Conservation (phyloP, 2,888 invertebrate genomes). For the Lasioglossum marginatum region DNA sequence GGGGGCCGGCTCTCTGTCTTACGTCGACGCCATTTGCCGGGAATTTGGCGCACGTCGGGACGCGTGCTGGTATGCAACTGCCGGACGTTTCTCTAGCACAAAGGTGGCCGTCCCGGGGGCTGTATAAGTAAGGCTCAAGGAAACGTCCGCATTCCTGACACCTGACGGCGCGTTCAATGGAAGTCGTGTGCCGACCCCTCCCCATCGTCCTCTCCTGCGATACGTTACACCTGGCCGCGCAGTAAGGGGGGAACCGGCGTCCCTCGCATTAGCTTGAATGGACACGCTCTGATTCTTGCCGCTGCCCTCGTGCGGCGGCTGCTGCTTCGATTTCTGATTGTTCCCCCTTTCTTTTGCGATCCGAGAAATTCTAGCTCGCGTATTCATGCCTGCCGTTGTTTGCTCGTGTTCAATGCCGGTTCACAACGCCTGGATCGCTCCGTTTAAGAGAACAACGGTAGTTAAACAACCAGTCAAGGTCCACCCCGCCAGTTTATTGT, state of each 20-base stretch:
- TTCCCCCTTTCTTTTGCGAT: neutral
- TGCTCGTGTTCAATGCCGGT: neutral
- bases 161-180: slow-evolving; percentile 56
- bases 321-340: slow-evolving; percentile 25
- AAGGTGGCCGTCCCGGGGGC: slow-evolving; percentile 43
- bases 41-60: slow-evolving; percentile 57
- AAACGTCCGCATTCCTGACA: slow-evolving; percentile 64
- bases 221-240: slow-evolving; percentile 21
- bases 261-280: slow-evolving; percentile 19
- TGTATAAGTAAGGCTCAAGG: slow-evolving; percentile 41
- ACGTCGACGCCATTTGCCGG: slow-evolving; percentile 69
- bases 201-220: slow-evolving; percentile 23
- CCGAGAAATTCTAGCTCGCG: neutral
- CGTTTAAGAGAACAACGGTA: neutral
- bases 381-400: neutral
- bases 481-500: neutral
- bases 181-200: slow-evolving; percentile 22
- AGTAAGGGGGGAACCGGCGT: neutral
- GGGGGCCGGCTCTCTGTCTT: slow-evolving; percentile 55
- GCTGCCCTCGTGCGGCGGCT: neutral
- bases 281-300: slow-evolving; percentile 32
- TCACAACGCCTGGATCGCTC: neutral
- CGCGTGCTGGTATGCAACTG: slow-evolving; percentile 54
- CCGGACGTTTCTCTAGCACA: slow-evolving; percentile 50
- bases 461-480: neutral